Evolutionary conservation across 2,113 vertebrate genomes (phyloP).

Genomic region (Chroicocephalus ridibundus): DNA sequence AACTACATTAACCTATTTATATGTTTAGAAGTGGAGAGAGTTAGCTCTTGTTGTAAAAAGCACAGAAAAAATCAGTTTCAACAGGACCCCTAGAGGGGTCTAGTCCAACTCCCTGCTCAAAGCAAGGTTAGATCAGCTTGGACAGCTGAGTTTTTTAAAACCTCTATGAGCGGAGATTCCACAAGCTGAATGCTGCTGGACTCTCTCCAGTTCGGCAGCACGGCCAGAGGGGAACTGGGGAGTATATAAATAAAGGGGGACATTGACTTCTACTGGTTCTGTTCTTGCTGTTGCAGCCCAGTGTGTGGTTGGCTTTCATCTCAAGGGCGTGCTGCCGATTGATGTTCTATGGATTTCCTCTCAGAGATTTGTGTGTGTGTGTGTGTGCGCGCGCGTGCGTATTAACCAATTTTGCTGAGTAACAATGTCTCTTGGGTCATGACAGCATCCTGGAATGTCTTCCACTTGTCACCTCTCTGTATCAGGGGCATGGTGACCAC

Average conservation of each 20-base stretch:
- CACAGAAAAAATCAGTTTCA: neutral
- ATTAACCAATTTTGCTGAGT: neutral
- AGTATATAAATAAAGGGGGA: neutral
- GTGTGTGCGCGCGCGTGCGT: too few species aligned
- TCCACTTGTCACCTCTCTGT: neutral
- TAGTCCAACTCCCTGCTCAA: neutral
- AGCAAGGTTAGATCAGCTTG: neutral
- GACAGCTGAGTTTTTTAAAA: neutral
- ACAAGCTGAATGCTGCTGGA: neutral
- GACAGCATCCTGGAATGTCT: neutral
- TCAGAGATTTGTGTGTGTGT: neutral
- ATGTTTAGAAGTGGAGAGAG: neutral
- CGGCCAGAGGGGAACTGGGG: neutral
- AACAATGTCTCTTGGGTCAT: neutral
- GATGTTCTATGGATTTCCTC: neutral
- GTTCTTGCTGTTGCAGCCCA: neutral
- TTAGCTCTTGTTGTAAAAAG: neutral
- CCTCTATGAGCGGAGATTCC: neutral
- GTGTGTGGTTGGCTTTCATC: neutral
- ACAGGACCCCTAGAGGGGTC: neutral
- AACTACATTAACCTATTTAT: neutral
- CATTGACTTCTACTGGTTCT: neutral
- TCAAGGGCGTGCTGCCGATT: neutral
- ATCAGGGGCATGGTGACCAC: neutral
- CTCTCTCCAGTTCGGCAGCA: neutral